Percentiles rank a stretch among this genome's conserved stretches.
Conservation (phyloP, 30 jellyfish, hydroid and myxozoan genomes). For the Aurelia aurita complex sp. Pacific region DNA sequence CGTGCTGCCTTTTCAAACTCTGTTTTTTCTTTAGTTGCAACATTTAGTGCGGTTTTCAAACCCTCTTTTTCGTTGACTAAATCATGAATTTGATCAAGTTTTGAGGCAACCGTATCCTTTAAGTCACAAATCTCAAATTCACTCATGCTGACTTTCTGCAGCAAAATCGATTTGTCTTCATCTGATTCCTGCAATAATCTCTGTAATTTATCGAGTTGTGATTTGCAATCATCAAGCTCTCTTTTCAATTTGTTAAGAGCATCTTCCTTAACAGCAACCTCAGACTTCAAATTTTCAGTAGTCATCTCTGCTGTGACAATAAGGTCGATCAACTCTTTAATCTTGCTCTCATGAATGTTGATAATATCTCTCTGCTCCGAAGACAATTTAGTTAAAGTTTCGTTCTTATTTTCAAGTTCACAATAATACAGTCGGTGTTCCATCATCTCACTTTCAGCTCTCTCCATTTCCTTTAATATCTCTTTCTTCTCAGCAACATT, state of each 20-base stretch:
- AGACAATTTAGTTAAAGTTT: neutral
- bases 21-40: conserved; percentile 22
- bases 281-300: conserved; percentile 9
- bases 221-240: neutral
- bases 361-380: conserved; percentile 17
- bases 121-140: conserved; percentile 10
- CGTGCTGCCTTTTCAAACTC: conserved; percentile 56
- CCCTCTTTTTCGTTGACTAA: conserved; percentile 17
- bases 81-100: neutral
- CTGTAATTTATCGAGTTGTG: conserved; percentile 19
- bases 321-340: conserved; percentile 26
- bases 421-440: conserved; percentile 16
- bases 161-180: neutral
- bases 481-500: conserved; percentile 47
- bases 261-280: conserved; percentile 11
- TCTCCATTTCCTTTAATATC: conserved; percentile 40
- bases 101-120: neutral
- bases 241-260: neutral
- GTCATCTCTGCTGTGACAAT: conserved; percentile 28
- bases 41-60: conserved; percentile 11
- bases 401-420: conserved; percentile 34
- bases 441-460: conserved; percentile 27
- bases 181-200: neutral
- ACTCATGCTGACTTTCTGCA: neutral
- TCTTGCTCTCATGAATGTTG: conserved; percentile 13